Evolutionary conservation across 1,140 invertebrate genomes (phyloP).

Genomic region (Zaprionus gabonicus): DNA sequence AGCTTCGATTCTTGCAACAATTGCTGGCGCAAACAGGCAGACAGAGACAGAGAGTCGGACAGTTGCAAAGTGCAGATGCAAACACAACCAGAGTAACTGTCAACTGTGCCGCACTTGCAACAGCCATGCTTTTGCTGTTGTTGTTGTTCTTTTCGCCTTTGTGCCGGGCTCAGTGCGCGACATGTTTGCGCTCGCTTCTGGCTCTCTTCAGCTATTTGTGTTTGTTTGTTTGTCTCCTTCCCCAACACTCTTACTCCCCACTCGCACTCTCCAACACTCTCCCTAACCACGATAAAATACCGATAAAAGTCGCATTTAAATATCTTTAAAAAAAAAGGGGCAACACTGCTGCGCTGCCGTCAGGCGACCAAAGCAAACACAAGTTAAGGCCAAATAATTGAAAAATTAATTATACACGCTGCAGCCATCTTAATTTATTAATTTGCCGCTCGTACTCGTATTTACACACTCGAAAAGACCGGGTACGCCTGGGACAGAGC

Average conservation of each 20-base stretch:
- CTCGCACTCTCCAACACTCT: background rate
- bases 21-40: background rate
- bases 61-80: conserved; percentile 23
- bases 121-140: conserved; percentile 13
- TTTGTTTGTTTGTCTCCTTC: conserved; percentile 18
- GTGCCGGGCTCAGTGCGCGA: conserved; percentile 1
- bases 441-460: conserved; percentile 37
- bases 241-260: background rate
- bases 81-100: conserved; percentile 36
- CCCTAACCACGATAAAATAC: conserved; percentile 56
- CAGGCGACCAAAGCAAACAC: conserved; percentile 63
- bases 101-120: conserved; percentile 22
- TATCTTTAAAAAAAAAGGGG: conserved; percentile 30
- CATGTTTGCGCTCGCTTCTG: conserved; percentile 29
- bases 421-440: conserved; percentile 66
- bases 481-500: background rate
- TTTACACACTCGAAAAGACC: conserved; percentile 37
- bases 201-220: conserved; percentile 34
- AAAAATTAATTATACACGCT: conserved; percentile 75
- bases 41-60: background rate
- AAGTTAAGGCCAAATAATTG: conserved; percentile 72
- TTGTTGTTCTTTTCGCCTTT: conserved; percentile 21
- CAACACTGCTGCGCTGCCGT: conserved; percentile 39
- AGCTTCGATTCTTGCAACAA: conserved; percentile 11
- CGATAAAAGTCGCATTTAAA: conserved; percentile 51